phyloP scores from a whole-genome alignment of 2,797 vertebrate species.

The Syngnathus acus region DNA sequence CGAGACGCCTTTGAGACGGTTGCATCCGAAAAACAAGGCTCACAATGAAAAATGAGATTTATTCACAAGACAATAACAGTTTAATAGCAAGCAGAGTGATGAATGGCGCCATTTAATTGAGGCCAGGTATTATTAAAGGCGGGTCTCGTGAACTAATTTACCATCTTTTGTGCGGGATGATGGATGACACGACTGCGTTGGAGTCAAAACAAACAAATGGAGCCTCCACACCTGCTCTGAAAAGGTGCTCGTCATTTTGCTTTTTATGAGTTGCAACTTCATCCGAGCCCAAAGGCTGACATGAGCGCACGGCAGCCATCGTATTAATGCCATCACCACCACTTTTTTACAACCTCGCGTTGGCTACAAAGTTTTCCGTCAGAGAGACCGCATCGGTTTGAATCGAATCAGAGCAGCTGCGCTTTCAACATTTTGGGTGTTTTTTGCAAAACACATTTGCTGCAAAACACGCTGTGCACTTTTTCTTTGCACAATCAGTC shows the following conservation, averaged over 20 bases:
- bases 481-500: too few relatives aligned
- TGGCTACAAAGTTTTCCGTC: too few relatives aligned
- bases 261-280: neutral
- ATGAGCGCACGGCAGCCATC: neutral
- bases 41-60: constrained; percentile 1
- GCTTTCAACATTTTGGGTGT: too few relatives aligned
- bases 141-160: neutral
- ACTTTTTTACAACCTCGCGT: neutral
- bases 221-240: neutral
- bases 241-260: neutral
- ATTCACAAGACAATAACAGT: neutral
- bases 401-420: too few relatives aligned
- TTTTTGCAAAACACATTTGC: too few relatives aligned
- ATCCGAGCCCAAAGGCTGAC: neutral
- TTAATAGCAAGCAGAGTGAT: neutral
- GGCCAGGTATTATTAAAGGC: constrained; percentile 1
- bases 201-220: neutral
- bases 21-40: neutral
- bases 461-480: too few relatives aligned
- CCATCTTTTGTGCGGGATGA: neutral
- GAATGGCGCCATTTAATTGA: neutral
- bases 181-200: neutral
- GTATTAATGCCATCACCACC: neutral
- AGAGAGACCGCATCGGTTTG: too few relatives aligned
- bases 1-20: neutral